Percentiles rank a stretch among this genome's conserved stretches.
These are phyloP conservation scores for Helleia helle DNA, from an alignment of 2,888 invertebrate species.

Conservation along the genomic window DNA sequence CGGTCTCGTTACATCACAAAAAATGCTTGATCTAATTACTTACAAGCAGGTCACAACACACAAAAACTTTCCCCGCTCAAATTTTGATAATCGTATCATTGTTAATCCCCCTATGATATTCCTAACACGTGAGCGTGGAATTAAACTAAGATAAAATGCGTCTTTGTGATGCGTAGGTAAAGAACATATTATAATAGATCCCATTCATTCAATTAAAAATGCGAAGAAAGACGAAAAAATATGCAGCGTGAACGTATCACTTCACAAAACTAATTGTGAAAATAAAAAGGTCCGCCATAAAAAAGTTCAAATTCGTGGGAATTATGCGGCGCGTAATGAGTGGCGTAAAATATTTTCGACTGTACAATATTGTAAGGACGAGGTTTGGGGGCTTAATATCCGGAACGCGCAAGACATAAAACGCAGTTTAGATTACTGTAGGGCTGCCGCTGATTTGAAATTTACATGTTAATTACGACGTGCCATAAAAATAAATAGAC, in stretches of 20 bases:
- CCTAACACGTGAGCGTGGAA: slow-evolving; percentile 24
- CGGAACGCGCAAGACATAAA: slow-evolving; percentile 58
- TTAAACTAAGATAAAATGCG: slow-evolving; percentile 27
- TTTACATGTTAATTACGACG: no score
- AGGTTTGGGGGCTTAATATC: slow-evolving; percentile 62
- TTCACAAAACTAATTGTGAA: slow-evolving; percentile 55
- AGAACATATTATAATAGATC: slow-evolving; percentile 30
- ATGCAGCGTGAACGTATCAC: slow-evolving; percentile 71
- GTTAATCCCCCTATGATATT: slow-evolving; percentile 12
- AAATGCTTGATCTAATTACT: no score
- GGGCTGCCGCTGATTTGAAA: slow-evolving; percentile 15
- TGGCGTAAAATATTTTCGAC: slow-evolving; percentile 41
- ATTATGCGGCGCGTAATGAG: slow-evolving; percentile 58
- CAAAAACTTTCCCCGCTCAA: background rate
- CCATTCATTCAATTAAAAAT: slow-evolving; percentile 46
- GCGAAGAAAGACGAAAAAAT: slow-evolving; percentile 42
- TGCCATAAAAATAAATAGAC: no score
- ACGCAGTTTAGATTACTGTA: slow-evolving; percentile 38
- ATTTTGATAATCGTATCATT: slow-evolving; percentile 6
- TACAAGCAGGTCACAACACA: slow-evolving; percentile 2
- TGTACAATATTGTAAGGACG: slow-evolving; percentile 54
- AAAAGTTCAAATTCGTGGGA: slow-evolving; percentile 57
- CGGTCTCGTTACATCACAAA: no score
- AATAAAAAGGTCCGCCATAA: slow-evolving; percentile 39
- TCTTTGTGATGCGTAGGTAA: slow-evolving; percentile 47